Evolutionary conservation across 2,888 invertebrate species (phyloP).

Genomic region (Cactoblastis cactorum): DNA sequence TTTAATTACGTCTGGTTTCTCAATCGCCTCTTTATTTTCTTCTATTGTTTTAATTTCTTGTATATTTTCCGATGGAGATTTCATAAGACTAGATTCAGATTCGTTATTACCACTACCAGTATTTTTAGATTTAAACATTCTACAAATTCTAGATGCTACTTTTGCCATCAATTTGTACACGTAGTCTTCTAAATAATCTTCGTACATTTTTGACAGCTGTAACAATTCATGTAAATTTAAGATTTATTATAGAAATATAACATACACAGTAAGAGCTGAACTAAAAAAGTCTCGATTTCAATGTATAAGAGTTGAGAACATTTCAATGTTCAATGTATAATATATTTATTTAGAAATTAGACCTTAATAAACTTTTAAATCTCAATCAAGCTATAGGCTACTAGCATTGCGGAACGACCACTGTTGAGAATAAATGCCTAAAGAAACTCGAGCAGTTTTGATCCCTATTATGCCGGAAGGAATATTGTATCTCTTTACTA

Average conservation of each 20-base stretch:
- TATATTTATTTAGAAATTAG: too few relatives aligned
- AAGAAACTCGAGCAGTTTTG: too few relatives aligned
- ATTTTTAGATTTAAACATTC: constrained; percentile 38
- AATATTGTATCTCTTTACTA: too few relatives aligned
- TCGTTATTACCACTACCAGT: constrained; percentile 20
- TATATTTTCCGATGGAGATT: constrained; percentile 13
- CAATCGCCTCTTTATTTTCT: constrained; percentile 22
- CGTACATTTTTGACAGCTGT: constrained; percentile 86
- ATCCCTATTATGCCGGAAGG: too few relatives aligned
- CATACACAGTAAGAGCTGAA: too few relatives aligned
- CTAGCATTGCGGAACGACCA: too few relatives aligned
- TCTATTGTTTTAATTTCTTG: constrained; percentile 27
- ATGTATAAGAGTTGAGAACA: too few relatives aligned
- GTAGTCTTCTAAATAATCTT: constrained; percentile 85
- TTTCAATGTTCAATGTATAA: too few relatives aligned
- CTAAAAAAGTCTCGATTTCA: too few relatives aligned
- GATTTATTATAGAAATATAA: background rate
- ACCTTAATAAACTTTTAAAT: too few relatives aligned
- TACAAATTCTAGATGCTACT: constrained; percentile 50
- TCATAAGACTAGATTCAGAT: constrained; percentile 26
- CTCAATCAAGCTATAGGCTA: too few relatives aligned
- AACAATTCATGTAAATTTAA: constrained; percentile 26
- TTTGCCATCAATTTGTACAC: constrained; percentile 70
- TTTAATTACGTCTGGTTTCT: constrained; percentile 17
- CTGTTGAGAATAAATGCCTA: too few relatives aligned